Percentiles rank a stretch among this genome's conserved stretches.
These are phyloP conservation scores for Notolepis coatsorum DNA, from an alignment of 2,797 vertebrate species.

Conservation along the genomic window DNA sequence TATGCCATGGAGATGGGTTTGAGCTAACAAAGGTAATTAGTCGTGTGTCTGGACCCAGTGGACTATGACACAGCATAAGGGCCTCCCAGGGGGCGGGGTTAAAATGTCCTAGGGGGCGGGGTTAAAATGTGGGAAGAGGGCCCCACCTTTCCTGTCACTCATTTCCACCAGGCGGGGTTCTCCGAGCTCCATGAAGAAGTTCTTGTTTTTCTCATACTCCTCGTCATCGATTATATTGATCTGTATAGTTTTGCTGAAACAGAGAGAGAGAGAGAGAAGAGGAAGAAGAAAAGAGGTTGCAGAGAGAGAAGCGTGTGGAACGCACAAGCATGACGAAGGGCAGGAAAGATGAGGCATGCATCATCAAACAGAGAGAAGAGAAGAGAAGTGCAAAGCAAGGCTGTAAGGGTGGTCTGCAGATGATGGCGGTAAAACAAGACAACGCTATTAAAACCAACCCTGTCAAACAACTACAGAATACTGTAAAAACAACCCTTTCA, in stretches of 20 bases:
- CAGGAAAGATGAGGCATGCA: not conserved
- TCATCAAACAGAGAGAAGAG: not conserved
- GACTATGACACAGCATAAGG: constrained; percentile 32
- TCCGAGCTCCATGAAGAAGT: constrained; percentile 95
- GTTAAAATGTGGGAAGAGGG: constrained; percentile 70
- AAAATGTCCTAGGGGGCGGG: constrained; percentile 64
- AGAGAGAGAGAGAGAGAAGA: constrained; percentile 58
- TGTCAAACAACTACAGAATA: too few species aligned
- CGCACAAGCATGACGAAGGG: constrained; percentile 22
- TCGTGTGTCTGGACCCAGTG: not conserved
- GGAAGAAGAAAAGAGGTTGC: constrained; percentile 73
- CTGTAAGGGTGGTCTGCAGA: too few species aligned
- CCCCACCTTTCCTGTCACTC: constrained; percentile 99
- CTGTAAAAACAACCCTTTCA: too few species aligned
- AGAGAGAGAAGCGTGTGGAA: constrained; percentile 54
- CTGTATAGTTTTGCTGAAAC: constrained; percentile 92
- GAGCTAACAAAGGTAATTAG: constrained; percentile 16
- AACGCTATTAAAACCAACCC: too few species aligned
- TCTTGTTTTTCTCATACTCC: constrained; percentile 99
- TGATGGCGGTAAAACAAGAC: too few species aligned
- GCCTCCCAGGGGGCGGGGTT: constrained; percentile 67
- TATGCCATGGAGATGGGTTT: constrained; percentile 19
- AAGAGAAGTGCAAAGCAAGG: too few species aligned
- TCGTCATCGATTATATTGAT: constrained; percentile 98
- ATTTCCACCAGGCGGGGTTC: constrained; percentile 95